Evolutionary conservation across 2,888 invertebrate genomes (phyloP), one percentile per base, ranked within the genome.

Genomic region (Lobophora halterata): DNA sequence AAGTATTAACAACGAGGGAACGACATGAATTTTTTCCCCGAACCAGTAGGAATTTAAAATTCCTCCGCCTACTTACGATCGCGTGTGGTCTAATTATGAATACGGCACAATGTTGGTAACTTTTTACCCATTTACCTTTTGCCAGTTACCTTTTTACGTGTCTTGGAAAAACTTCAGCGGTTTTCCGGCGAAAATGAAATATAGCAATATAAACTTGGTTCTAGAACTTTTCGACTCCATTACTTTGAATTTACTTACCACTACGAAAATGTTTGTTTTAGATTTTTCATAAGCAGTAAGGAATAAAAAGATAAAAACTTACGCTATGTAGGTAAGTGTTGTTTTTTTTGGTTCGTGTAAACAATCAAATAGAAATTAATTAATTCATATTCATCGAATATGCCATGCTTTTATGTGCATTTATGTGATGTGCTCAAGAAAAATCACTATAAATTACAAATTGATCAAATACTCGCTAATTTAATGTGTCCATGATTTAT

Each of bases 21-120:
- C 71, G 65, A 65, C 77, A 65, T 75, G 76, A 82, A 74, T 77
- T 85, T 79, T 74, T 86, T 80, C 81, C 72, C 54, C 69, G 77
- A 82, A 82, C n/a, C 61, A 58, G 58, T 61, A 59, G 71, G 76
- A 79, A 81, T 85, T 82, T 73, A 80, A n/a, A 82, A 85, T 85
- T 80, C 79, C 72, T 76, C 66, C 59, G 63, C 60, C 73, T 75
- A 66, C 65, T 75, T 79, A 64, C 75, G 74, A 72, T 83, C 79
- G 85, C 82, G 86, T 86, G 86, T 85, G 86, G 85, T 85, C 86
- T 85, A 74, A 82, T 82, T 79, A 78, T 79, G 79, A 81, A 71
- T 72, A 72, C 69, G 58, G 65, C 58, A 65, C 64, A 69, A 65
- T 65, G 60, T 59, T 62, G 58, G 61, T 65, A 63, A 61, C 46